These are phyloP conservation scores for Drosophila carrolli DNA, from an alignment of 1,140 invertebrate species.

Conservation along the genomic window DNA sequence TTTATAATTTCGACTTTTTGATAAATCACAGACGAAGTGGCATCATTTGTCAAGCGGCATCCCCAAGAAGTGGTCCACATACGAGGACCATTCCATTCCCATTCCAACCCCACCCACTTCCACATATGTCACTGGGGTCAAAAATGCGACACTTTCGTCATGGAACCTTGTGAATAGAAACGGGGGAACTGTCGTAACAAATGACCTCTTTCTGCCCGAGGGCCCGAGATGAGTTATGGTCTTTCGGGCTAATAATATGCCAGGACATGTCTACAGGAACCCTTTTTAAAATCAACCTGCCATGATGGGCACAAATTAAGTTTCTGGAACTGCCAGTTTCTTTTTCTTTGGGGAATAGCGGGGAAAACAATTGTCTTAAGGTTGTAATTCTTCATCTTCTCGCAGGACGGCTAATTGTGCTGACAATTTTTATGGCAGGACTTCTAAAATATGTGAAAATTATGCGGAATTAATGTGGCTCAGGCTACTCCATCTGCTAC, in stretches of 20 bases:
- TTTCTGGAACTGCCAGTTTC: conserved; percentile 18
- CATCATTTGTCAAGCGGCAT: conserved; percentile 71
- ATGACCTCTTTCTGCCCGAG: conserved; percentile 60
- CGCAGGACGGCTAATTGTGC: conserved; percentile 63
- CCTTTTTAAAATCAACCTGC: conserved; percentile 40
- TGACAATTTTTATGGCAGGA: conserved; percentile 72
- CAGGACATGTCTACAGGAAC: conserved; percentile 56
- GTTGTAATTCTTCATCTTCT: conserved; percentile 32
- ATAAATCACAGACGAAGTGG: conserved; percentile 67
- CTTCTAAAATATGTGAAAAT: conserved; percentile 68
- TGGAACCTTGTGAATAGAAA: conserved; percentile 30
- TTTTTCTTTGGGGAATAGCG: conserved; percentile 16
- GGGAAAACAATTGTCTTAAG: conserved; percentile 44
- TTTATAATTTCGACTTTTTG: conserved; percentile 70
- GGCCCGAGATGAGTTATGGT: conserved; percentile 65
- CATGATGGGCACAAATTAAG: conserved; percentile 37
- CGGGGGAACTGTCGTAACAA: conserved; percentile 56
- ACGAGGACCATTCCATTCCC: background rate
- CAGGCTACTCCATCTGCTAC: conserved; percentile 61
- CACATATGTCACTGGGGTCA: conserved; percentile 65
- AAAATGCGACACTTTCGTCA: conserved; percentile 75
- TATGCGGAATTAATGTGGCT: conserved; percentile 73
- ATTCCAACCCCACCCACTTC: conserved; percentile 3
- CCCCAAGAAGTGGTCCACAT: conserved; percentile 15
- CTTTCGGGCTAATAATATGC: conserved; percentile 58